Evolutionary conservation across 2,888 invertebrate species (phyloP).

Genomic region (Harmothoe impar): DNA sequence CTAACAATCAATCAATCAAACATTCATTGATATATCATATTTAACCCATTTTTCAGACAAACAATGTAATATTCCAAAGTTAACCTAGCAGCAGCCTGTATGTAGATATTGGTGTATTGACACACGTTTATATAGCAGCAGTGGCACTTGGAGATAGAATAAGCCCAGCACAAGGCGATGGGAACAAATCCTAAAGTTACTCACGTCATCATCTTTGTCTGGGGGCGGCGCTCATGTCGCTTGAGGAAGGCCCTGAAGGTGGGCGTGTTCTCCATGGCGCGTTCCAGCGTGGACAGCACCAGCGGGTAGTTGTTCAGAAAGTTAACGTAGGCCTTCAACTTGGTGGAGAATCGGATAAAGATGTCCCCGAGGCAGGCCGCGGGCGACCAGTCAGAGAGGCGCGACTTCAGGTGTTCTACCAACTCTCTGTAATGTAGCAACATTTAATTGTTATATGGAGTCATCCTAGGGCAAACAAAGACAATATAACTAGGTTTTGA

Average conservation of each 20-base stretch:
- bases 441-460: neutral
- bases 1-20: too few relatives aligned
- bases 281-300: conserved; percentile 79
- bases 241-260: conserved; percentile 80
- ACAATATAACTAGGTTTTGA: too few relatives aligned
- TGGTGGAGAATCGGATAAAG: conserved; percentile 79
- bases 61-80: too few relatives aligned
- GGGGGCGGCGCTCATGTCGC: conserved; percentile 78
- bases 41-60: too few relatives aligned
- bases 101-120: too few relatives aligned
- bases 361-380: conserved; percentile 81
- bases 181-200: too few relatives aligned
- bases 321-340: conserved; percentile 80
- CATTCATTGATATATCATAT: too few relatives aligned
- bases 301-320: conserved; percentile 81
- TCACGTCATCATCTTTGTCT: conserved; percentile 80
- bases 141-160: too few relatives aligned
- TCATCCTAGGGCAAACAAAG: too few relatives aligned
- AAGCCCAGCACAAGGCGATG: too few relatives aligned
- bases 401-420: conserved; percentile 77
- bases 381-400: conserved; percentile 78
- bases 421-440: conserved; percentile 73
- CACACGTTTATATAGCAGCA: too few relatives aligned
- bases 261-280: conserved; percentile 79
- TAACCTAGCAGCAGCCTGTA: too few relatives aligned